Evolutionary conservation across 2,888 invertebrate species (phyloP).

Genomic region (Homarus gammarus): DNA sequence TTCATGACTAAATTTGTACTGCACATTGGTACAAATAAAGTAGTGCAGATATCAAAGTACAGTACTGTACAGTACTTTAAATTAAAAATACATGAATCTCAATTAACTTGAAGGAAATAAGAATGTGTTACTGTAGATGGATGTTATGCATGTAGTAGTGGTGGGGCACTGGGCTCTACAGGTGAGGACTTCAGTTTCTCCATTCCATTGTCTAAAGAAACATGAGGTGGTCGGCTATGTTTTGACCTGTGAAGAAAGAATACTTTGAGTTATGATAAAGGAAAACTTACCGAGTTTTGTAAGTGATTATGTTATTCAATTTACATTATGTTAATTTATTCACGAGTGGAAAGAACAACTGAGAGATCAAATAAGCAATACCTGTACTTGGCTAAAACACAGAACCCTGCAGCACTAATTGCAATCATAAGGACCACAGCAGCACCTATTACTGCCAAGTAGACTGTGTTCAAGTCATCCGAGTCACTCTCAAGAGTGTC

Average conservation of each 20-base stretch:
- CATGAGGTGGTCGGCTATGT: conserved; percentile 1
- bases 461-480: neutral
- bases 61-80: too few relatives aligned
- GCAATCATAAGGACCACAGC: conserved; percentile 11
- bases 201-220: neutral
- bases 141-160: conserved; percentile 23
- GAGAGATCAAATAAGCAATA: too few relatives aligned
- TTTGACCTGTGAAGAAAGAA: conserved; percentile 9
- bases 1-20: too few relatives aligned
- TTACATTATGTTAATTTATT: too few relatives aligned
- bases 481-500: neutral
- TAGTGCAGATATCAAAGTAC: too few relatives aligned
- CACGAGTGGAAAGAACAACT: too few relatives aligned
- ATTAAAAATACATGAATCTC: too few relatives aligned
- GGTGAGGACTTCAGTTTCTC: neutral
- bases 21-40: too few relatives aligned
- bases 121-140: neutral
- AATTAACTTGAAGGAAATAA: neutral
- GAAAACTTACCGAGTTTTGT: neutral
- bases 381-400: conserved; percentile 19
- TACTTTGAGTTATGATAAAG: neutral
- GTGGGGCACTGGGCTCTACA: conserved; percentile 2
- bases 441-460: conserved; percentile 17
- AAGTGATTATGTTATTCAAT: too few relatives aligned
- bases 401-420: conserved; percentile 14